Base-by-base conservation (phyloP, 2,113 vertebrate species). In the Silurus meridionalis region DNA sequence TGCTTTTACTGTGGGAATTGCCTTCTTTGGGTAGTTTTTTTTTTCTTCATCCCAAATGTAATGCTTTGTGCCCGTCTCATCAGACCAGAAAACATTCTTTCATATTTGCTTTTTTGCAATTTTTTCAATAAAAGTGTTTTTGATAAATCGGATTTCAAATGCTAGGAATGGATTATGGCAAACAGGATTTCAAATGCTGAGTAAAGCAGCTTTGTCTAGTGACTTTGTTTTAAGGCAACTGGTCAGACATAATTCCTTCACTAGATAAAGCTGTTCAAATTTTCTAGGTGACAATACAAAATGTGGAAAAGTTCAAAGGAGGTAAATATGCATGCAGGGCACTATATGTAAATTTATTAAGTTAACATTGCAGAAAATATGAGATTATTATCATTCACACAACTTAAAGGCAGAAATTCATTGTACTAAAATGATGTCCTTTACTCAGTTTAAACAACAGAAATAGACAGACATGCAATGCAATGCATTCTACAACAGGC, bases 401-500 rank as follows among this genome's bases (percentile, higher is more conserved):
- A 74, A 50, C 53, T 15, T 78, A 7, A 60, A 8, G 8, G 57
- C 78, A 10, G 4, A 46, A 80, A 21, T 48, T 80, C 57, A n/a
- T 19, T 61, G 25, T 48, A 80, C 58, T 61, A 46, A 48, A 80
- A 61, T 21, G 2, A 61, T 19, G 57, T 58, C 9, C 28, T 61
- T 61, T 53, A 19, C 8, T 10, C 55, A 69, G 14, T n/a, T 50
- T 50, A 69, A 66, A 80, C 23, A 86, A 81, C 67, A 78, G 71
- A 89, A 83, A 85, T 57, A 85, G 71, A 90, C 90, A 78, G 91
- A 71, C 93, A 94, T 94, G 93, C 93, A 92, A 71, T 89, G 88
- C 37, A 37, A 37, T 86, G n/a, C 71, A 37, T 57, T 66, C 19
- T 80, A 63, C 57, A 79, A 28, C 88, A 87, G 75, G 85, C 87